Conservation (phyloP, 1,140 invertebrate species). For the Notospermus geniculatus region DNA sequence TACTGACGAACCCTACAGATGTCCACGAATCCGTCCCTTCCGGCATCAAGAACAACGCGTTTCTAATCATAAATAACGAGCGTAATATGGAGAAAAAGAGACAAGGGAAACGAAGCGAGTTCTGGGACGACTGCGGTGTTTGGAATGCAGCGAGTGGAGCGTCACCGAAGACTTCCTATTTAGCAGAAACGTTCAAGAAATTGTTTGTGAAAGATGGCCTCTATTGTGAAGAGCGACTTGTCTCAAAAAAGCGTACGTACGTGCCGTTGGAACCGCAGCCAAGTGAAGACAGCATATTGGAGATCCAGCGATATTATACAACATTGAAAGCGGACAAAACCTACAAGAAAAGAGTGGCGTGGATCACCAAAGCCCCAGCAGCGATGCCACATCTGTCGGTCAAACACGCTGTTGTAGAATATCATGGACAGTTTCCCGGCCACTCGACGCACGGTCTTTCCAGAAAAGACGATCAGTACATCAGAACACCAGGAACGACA, state of each 20-base stretch:
- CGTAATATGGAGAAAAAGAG: slow-evolving; percentile 17
- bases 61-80: slow-evolving; percentile 9
- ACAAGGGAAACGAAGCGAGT: slow-evolving; percentile 3
- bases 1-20: too few relatives aligned
- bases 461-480: neutral
- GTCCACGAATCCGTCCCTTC: neutral
- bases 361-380: neutral
- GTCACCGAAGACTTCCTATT: neutral
- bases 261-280: slow-evolving; percentile 13
- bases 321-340: slow-evolving; percentile 4
- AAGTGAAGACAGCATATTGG: slow-evolving; percentile 1
- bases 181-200: neutral
- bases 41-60: slow-evolving; percentile 14
- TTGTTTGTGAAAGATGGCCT: neutral
- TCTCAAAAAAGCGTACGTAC: slow-evolving; percentile 6
- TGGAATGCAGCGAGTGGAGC: slow-evolving; percentile 1
- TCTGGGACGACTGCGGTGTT: slow-evolving; percentile 19
- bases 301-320: slow-evolving; percentile 12
- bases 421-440: slow-evolving; percentile 10
- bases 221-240: slow-evolving; percentile 3
- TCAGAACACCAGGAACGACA: too few relatives aligned
- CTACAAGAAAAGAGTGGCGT: slow-evolving; percentile 12
- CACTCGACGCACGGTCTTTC: neutral
- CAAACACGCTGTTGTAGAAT: slow-evolving; percentile 11
- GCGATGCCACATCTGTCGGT: neutral